Conservation (phyloP, 2,113 vertebrate species). For the Brevimyrus niger region DNA sequence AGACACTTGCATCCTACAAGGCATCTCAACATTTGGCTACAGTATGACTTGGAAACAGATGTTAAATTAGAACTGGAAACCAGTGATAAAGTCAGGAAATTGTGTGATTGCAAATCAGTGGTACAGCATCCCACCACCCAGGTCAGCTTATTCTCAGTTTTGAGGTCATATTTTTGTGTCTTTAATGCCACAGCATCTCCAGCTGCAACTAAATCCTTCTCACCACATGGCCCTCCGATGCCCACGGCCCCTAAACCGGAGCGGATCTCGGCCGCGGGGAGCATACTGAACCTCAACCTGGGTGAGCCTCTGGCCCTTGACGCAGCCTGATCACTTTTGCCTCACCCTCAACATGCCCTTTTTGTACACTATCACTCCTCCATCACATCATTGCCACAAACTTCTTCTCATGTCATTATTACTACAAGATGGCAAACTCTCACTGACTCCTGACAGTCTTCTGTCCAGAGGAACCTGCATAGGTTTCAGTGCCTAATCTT, state of each 20-base stretch:
- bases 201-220: conserved; percentile 66
- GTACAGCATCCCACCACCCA: not conserved
- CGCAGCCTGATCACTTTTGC: not conserved
- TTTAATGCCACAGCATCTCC: not conserved
- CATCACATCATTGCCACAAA: not conserved
- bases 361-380: not conserved
- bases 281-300: conserved; percentile 95
- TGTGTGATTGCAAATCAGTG: not conserved
- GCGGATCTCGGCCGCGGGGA: conserved; percentile 74
- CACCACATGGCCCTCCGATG: conserved; percentile 65
- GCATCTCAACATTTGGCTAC: not conserved
- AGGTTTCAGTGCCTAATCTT: not conserved
- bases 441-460: not conserved
- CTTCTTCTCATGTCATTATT: not conserved
- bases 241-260: conserved; percentile 71
- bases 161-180: not conserved
- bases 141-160: not conserved
- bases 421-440: not conserved
- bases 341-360: not conserved
- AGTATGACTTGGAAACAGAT: not conserved
- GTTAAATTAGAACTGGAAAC: not conserved
- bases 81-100: not conserved
- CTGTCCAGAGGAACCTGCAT: not conserved
- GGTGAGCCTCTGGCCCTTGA: conserved; percentile 59
- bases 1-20: not conserved